A percentile compares a stretch with the other conserved stretches of the same genome.
phyloP scores from a whole-genome alignment of 2,797 vertebrate species.

The Scyliorhinus canicula region DNA sequence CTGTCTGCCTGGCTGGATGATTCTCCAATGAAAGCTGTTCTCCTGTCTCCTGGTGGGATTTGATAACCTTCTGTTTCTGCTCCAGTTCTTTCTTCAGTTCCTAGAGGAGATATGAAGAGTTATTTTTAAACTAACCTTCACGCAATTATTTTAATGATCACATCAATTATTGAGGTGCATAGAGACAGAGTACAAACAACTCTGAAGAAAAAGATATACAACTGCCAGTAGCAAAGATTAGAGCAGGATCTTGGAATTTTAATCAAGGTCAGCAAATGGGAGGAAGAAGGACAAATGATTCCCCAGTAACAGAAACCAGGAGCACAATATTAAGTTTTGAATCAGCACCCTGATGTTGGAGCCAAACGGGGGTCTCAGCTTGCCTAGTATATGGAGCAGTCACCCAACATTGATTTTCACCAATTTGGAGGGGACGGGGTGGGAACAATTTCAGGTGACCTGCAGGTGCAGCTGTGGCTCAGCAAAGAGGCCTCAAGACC shows the following conservation, averaged over 20 bases:
- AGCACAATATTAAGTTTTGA: not conserved
- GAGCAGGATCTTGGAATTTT: not conserved
- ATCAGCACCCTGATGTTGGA: not conserved
- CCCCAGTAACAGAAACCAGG: not conserved
- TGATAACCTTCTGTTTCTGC: constrained; percentile 84
- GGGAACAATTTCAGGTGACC: not conserved
- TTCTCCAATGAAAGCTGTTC: constrained; percentile 80
- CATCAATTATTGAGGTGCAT: not conserved
- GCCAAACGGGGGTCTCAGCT: not conserved
- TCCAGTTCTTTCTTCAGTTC: constrained; percentile 80
- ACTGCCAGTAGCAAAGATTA: not conserved
- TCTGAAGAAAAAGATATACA: not conserved
- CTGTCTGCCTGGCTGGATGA: constrained; percentile 91
- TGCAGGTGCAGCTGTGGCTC: not conserved
- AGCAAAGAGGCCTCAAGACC: not conserved
- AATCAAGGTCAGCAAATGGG: not conserved
- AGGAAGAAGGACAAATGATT: not conserved
- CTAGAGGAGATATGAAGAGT: constrained; percentile 52
- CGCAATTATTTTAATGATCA: not conserved
- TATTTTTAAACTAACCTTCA: not conserved
- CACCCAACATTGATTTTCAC: not conserved
- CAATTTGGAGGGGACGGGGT: not conserved
- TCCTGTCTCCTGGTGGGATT: constrained; percentile 81
- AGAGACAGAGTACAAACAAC: not conserved
- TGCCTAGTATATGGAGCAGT: not conserved